Conservation (phyloP, 2,888 invertebrate species). For the Brachypterus glaber region DNA sequence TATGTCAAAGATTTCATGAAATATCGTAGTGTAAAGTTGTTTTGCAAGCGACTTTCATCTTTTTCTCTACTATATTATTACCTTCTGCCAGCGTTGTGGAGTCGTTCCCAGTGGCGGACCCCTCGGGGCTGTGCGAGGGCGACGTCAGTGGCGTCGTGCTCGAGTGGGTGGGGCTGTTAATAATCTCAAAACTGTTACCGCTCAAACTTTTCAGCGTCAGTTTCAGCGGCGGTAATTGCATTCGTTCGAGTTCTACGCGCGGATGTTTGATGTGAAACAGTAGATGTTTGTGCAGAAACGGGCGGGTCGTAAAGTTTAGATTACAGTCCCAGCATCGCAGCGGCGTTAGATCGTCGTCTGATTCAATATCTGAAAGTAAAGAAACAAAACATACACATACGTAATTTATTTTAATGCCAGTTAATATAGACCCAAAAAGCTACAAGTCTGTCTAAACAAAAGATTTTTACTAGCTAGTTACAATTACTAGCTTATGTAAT, state of each 20-base stretch:
- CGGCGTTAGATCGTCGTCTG: constrained; percentile 22
- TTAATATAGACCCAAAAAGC: no score
- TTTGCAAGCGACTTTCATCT: no score
- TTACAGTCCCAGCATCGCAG: constrained; percentile 46
- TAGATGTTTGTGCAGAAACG: constrained; percentile 45
- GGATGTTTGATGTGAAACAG: constrained; percentile 50
- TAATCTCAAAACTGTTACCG: constrained; percentile 35
- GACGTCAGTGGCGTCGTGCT: neutral
- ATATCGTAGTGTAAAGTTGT: no score
- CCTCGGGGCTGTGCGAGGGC: neutral
- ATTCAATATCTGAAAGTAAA: no score
- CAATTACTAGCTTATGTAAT: no score
- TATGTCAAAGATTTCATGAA: no score
- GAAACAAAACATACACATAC: no score
- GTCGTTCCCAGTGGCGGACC: constrained; percentile 1
- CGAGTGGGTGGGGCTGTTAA: constrained; percentile 27
- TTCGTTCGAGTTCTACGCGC: constrained; percentile 41
- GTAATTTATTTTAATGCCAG: no score
- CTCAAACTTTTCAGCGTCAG: constrained; percentile 40
- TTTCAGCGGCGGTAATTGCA: constrained; percentile 42
- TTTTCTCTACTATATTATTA: no score
- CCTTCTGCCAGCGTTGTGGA: constrained; percentile 18
- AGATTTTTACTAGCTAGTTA: no score
- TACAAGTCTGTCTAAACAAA: no score
- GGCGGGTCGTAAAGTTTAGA: constrained; percentile 42